A percentile compares a stretch with the other conserved stretches of the same genome.
Conservation (phyloP, 2,888 invertebrate species). For the Campaea margaritaria region DNA sequence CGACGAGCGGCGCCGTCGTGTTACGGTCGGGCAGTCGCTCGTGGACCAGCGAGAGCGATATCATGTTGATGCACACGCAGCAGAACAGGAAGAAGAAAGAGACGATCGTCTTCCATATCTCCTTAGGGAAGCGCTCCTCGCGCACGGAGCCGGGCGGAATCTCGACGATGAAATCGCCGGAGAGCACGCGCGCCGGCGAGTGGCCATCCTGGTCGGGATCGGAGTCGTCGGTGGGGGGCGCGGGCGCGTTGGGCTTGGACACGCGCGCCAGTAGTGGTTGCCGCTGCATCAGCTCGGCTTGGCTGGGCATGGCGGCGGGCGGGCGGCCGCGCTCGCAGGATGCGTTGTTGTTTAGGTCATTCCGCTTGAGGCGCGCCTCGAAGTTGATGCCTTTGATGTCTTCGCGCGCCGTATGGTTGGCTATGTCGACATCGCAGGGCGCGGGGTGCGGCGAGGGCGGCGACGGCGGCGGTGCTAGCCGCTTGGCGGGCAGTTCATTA, state of each 20-base stretch:
- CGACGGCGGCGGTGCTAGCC: conserved; percentile 56
- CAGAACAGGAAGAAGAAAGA: conserved; percentile 79
- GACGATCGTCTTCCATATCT: conserved; percentile 91
- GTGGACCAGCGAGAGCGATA: conserved; percentile 93
- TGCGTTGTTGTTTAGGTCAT: conserved; percentile 84
- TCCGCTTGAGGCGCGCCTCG: conserved; percentile 73
- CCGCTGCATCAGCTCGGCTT: conserved; percentile 82
- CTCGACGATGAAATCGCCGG: conserved; percentile 77
- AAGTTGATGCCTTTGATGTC: conserved; percentile 81
- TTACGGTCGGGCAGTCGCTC: conserved; percentile 93
- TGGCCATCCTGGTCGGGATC: conserved; percentile 76
- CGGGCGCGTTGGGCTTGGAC: conserved; percentile 70
- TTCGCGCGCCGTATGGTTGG: conserved; percentile 68
- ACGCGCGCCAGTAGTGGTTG: conserved; percentile 80
- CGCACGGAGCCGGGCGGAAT: conserved; percentile 87
- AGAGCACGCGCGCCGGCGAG: conserved; percentile 69
- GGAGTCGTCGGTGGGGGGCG: conserved; percentile 75
- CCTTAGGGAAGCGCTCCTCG: conserved; percentile 93
- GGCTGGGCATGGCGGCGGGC: conserved; percentile 73
- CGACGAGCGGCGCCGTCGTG: conserved; percentile 91
- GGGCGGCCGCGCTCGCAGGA: conserved; percentile 52
- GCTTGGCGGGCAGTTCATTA: conserved; percentile 73
- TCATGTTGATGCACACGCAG: conserved; percentile 82
- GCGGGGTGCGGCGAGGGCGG: conserved; percentile 40
- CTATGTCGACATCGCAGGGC: conserved; percentile 77